Evolutionary conservation across 2,888 invertebrate species (phyloP), one percentile per base, ranked within the genome.

Genomic region (Archips xylosteana): DNA sequence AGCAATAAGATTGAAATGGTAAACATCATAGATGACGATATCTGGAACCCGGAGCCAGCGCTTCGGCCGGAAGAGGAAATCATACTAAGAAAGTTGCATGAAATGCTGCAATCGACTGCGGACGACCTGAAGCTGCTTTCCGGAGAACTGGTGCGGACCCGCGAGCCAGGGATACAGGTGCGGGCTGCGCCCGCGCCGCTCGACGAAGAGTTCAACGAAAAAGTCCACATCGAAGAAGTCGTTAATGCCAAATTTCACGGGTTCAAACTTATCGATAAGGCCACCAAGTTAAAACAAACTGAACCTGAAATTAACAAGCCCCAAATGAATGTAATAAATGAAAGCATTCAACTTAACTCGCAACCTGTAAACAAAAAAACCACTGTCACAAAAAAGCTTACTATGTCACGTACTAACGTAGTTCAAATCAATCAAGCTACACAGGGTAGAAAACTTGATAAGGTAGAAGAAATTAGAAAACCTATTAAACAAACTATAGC

Each of bases 231-330:
- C 65, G 91, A 94, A 80, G 91, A 94, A 87, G 80, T 94, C 42
- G 95, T 94, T 6, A 91, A 91, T 77, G 95, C 94, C n/a, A 94
- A 94, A 85, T 92, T 95, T 79, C 88, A 92, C 79, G 92, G 92
- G 42, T 83, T 90, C 80, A 91, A 91, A 87, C 85, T 92, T 64
- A 76, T 89, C 76, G 86, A 90, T 75, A 85, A 83, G 76, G 64
- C 80, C 62, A 23, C 64, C 36, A 75, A 75, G 62, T 72, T 76
- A 68, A 78, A 81, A 74, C 77, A 82, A 79, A 75, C 74, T 62
- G 78, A 72, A 59, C 79, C 78, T 61, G 69, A 78, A 3, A 32
- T 60, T 23, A 73, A 70, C 45, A 75, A 70, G 73, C 15, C 68
- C 62, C 72, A 77, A 74, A 77, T 87, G 79, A 78, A 76, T 42